phyloP scores from a whole-genome alignment of 2,797 vertebrate genomes.

The Tapera naevia region DNA sequence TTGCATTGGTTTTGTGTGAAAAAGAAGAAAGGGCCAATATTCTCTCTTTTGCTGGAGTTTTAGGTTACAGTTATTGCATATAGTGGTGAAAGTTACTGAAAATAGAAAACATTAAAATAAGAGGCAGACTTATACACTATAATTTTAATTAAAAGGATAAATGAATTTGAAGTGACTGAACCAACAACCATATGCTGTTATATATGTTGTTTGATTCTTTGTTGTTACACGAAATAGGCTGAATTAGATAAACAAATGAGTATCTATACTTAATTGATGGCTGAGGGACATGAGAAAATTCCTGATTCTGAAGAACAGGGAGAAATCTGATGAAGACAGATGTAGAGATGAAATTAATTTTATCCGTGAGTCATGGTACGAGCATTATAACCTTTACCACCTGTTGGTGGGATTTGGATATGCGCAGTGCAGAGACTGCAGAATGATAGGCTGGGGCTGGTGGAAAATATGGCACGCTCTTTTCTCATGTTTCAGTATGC shows the following conservation, averaged over 20 bases:
- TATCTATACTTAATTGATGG: neutral
- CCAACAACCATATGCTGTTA: accelerated
- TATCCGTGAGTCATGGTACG: neutral
- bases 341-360: neutral
- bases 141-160: neutral
- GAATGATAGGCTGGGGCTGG: neutral
- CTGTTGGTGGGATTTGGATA: neutral
- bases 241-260: neutral
- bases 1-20: neutral
- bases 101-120: neutral
- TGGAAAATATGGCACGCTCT: neutral
- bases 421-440: neutral
- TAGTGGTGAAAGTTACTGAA: neutral
- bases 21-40: neutral
- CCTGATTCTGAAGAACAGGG: neutral
- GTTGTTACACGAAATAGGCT: neutral
- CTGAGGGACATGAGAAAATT: neutral
- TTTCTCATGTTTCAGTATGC: neutral
- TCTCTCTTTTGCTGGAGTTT: neutral
- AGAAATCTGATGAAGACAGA: neutral
- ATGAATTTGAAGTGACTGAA: neutral
- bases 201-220: neutral
- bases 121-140: neutral
- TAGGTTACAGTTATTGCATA: neutral
- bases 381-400: neutral